phyloP scores from a whole-genome alignment of 2,113 vertebrate genomes.

The Megalops atlanticus region DNA sequence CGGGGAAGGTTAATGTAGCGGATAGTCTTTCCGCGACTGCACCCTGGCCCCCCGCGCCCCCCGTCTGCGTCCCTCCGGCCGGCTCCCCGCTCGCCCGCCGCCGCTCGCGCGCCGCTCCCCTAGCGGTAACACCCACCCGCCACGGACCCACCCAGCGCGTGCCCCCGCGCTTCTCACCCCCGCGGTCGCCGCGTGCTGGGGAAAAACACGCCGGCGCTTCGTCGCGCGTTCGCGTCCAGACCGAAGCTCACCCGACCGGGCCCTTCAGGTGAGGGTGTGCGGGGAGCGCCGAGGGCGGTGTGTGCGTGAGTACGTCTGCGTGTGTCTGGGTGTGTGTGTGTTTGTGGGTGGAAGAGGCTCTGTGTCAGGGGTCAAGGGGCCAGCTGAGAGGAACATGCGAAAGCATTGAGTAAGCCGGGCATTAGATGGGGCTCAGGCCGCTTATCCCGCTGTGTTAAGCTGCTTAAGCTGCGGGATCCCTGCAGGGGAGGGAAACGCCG shows the following conservation, averaged over 20 bases:
- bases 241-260: not conserved
- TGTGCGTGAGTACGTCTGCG: slow-evolving; percentile 18
- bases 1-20: slow-evolving; percentile 93
- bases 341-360: not conserved
- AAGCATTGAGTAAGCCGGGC: slow-evolving; percentile 41
- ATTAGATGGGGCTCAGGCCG: slow-evolving; percentile 33
- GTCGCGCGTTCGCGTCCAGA: not conserved
- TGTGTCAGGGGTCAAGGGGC: slow-evolving; percentile 38
- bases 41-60: slow-evolving; percentile 63
- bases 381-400: slow-evolving; percentile 44
- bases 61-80: slow-evolving; percentile 41
- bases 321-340: not conserved
- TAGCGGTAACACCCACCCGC: not conserved
- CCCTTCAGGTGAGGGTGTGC: not conserved
- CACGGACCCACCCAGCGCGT: not conserved
- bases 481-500: slow-evolving; percentile 30
- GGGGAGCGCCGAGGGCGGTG: not conserved
- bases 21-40: slow-evolving; percentile 90
- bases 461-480: slow-evolving; percentile 53
- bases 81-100: slow-evolving; percentile 34
- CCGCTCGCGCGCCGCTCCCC: slow-evolving; percentile 19
- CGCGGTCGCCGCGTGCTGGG: not conserved
- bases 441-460: slow-evolving; percentile 59
- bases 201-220: not conserved
- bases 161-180: not conserved